Evolutionary conservation across 1,140 invertebrate species (phyloP).

Genomic region (Phenacoccus solenopsis): DNA sequence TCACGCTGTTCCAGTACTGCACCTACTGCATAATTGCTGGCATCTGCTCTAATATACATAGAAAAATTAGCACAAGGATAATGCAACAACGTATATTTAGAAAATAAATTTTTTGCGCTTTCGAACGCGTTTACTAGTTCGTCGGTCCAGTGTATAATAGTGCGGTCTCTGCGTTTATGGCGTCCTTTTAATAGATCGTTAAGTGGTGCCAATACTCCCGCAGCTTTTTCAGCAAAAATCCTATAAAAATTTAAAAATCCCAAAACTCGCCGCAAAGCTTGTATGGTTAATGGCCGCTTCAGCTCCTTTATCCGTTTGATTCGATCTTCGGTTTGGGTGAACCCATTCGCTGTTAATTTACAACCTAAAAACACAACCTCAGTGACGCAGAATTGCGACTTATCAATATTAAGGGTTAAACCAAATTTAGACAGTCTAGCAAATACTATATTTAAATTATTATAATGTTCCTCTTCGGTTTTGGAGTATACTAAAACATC

Average conservation of each 20-base stretch:
- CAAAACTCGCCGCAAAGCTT: not conserved
- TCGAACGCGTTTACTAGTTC: not conserved
- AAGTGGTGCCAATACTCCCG: not conserved
- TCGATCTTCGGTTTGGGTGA: not conserved
- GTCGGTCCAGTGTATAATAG: not conserved
- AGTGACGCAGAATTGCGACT: not conserved
- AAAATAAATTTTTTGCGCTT: not conserved
- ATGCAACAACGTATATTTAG: too few species aligned
- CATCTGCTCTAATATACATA: too few species aligned
- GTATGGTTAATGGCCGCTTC: not conserved
- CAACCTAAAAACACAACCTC: not conserved
- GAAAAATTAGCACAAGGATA: too few species aligned
- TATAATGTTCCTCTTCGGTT: not conserved
- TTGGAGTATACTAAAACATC: not conserved
- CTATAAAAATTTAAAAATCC: not conserved
- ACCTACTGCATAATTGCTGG: too few species aligned
- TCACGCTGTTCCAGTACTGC: too few species aligned
- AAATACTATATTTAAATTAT: not conserved
- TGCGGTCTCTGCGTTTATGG: not conserved
- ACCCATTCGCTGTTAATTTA: not conserved
- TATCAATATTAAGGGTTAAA: conserved; percentile 9
- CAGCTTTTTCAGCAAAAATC: not conserved
- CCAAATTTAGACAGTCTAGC: not conserved
- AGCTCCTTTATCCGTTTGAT: not conserved
- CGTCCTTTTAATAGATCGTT: not conserved